Percentiles rank a stretch among this genome's conserved stretches.
phyloP scores from a whole-genome alignment of 2,113 vertebrate species.

The Asarcornis scutulata region DNA sequence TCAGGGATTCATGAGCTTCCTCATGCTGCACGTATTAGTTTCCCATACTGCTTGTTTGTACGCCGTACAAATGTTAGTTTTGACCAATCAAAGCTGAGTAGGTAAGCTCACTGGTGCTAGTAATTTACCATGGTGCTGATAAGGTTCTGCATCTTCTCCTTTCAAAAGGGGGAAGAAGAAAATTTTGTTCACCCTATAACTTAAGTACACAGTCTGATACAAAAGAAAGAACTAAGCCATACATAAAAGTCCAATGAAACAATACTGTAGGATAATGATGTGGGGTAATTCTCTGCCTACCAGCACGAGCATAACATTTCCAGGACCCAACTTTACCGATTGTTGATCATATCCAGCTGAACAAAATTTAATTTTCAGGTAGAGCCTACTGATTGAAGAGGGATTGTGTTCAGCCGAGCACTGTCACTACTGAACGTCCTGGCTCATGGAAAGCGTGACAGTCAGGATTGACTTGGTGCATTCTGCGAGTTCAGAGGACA shows the following conservation, averaged over 20 bases:
- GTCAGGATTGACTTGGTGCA: background rate
- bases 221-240: background rate
- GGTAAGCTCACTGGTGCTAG: slow-evolving; percentile 24
- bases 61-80: background rate
- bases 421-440: background rate
- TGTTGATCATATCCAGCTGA: background rate
- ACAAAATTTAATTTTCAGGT: background rate
- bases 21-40: background rate
- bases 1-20: background rate
- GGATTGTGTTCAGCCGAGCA: background rate
- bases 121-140: background rate
- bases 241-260: background rate
- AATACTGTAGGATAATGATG: rapidly evolving
- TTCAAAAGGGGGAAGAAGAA: background rate
- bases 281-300: background rate
- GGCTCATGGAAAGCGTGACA: background rate
- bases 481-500: background rate
- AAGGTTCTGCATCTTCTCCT: background rate
- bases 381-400: background rate
- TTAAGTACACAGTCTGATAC: background rate
- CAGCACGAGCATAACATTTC: background rate
- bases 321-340: background rate
- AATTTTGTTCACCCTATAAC: background rate
- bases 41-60: background rate
- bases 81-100: background rate